Evolutionary conservation across 2,888 invertebrate genomes (phyloP), one percentile per base, ranked within the genome.

Genomic region (Nomada ruficornis): DNA sequence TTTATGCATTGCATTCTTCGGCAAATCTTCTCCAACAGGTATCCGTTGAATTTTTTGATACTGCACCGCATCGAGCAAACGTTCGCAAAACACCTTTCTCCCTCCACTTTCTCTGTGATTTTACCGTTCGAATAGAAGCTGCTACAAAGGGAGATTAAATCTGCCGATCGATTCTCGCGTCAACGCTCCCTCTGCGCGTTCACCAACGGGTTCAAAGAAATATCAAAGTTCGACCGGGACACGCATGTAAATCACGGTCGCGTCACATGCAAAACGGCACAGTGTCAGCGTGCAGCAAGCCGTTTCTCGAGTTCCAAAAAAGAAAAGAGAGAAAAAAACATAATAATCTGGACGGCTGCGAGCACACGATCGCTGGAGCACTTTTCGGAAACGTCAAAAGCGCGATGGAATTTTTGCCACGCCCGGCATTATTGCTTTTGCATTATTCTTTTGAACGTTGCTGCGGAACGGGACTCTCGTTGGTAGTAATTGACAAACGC

Each of bases 401-500:
- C 42, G 26, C 60, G 67, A 67, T 59, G 29, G 47, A 65, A 67
- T 50, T 73, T 73, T 65, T 26, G 18, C 42, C 44, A 13, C 36
- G 20, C 5, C 52, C 52, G 20, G 50, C 20, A 47, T 73, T 64
- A 72, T 63, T 54, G 63, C 63, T 72, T 63, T 54, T 36, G 55
- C 20, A 52, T 52, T 55, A 65, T 77, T 77, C 59, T 65, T 65
- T 65, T 52, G 64, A 36, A 50, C 47, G 44, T 13, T 15, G 26
- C n/a, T 9, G 47, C 29, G 59, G 29, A 42, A 42, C 42, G 55
- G 23, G 42, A 18, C 29, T n/a, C 26, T 47, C 54, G 63, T 23
- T 50, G 50, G 11, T 10, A 60, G 50, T 65, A 71, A 80, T 80
- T 71, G 65, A 65, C 79, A 65, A 71, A 78, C 47, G 47, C 57